Evolutionary conservation across 2,113 vertebrate species (phyloP).

Genomic region (Tichodroma muraria): DNA sequence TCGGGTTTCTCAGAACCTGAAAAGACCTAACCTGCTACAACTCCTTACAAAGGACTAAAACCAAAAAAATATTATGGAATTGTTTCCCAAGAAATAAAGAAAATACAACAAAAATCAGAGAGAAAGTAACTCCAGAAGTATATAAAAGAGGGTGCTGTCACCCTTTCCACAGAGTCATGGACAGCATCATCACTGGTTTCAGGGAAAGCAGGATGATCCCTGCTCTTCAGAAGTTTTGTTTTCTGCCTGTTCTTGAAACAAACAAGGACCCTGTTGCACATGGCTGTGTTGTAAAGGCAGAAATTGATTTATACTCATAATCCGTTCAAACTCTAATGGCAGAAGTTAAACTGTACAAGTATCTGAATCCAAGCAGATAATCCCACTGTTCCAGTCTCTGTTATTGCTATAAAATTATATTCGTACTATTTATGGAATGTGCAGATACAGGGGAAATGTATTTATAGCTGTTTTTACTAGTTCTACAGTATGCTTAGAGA

Average conservation of each 20-base stretch:
- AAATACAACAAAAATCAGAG: neutral
- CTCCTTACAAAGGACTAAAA: neutral
- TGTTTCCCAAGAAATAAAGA: neutral
- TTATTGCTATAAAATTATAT: slow-evolving; percentile 37
- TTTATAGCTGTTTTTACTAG: slow-evolving; percentile 43
- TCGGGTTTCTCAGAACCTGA: neutral
- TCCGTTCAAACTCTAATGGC: neutral
- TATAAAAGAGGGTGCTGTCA: neutral
- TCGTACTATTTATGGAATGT: slow-evolving; percentile 54
- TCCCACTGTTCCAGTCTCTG: neutral
- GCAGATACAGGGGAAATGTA: slow-evolving; percentile 45
- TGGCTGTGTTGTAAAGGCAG: neutral
- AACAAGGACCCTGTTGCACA: neutral
- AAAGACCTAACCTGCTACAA: neutral
- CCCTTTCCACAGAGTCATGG: neutral
- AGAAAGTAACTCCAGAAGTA: neutral
- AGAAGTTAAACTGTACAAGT: neutral
- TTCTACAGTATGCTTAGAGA: slow-evolving; percentile 30
- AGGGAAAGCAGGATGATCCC: neutral
- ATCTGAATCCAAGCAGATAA: neutral
- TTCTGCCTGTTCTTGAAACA: neutral
- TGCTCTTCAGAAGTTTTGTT: neutral
- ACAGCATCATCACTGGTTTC: neutral
- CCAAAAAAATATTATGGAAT: neutral
- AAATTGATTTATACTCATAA: neutral